These are phyloP conservation scores for Eonycteris spelaea DNA, from an alignment of 2,113 vertebrate genomes.

Conservation along the genomic window DNA sequence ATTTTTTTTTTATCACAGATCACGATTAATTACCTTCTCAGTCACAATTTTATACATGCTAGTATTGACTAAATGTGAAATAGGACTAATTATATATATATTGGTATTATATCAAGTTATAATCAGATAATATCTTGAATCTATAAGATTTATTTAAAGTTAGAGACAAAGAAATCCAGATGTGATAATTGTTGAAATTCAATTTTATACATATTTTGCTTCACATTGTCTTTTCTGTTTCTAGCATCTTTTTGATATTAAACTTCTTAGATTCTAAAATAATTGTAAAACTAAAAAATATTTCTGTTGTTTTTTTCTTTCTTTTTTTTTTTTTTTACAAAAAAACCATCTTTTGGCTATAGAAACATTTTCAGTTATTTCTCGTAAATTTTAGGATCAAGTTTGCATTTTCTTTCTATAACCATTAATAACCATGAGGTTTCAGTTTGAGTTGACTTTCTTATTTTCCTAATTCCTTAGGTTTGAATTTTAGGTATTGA, in stretches of 20 bases:
- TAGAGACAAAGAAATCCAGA: background rate
- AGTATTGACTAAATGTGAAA: slow-evolving; percentile 28
- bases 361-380: slow-evolving; percentile 29
- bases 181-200: background rate
- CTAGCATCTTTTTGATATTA: background rate
- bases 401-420: slow-evolving; percentile 27
- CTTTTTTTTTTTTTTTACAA: background rate
- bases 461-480: slow-evolving; percentile 19
- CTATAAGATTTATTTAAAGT: background rate
- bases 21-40: slow-evolving; percentile 43
- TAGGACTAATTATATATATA: background rate
- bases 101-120: background rate
- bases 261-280: slow-evolving; percentile 42
- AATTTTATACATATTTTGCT: background rate
- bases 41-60: background rate
- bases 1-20: slow-evolving; percentile 16
- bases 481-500: slow-evolving; percentile 28
- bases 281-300: slow-evolving; percentile 20
- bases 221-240: slow-evolving; percentile 5
- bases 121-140: slow-evolving; percentile 3
- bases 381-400: background rate
- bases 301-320: background rate
- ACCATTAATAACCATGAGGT: background rate
- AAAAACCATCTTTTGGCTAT: background rate
- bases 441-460: slow-evolving; percentile 19